phyloP scores from a whole-genome alignment of 2,797 vertebrate genomes.

The Pteronotus mesoamericanus region DNA sequence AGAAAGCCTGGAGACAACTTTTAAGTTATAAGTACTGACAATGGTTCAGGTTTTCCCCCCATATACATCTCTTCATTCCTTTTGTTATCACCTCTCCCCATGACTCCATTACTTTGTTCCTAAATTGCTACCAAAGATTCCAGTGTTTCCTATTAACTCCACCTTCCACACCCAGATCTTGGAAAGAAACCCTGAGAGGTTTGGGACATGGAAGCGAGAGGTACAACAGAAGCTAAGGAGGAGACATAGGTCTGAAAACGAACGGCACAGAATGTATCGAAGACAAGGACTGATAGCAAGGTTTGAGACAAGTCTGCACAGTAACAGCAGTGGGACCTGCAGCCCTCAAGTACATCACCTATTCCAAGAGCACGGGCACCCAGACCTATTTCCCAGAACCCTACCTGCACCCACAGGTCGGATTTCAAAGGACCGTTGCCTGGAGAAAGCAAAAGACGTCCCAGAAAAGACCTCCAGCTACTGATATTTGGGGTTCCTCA shows the following conservation, averaged over 20 bases:
- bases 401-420: background rate
- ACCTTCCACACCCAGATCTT: background rate
- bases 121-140: background rate
- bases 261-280: background rate
- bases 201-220: background rate
- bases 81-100: background rate
- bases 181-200: background rate
- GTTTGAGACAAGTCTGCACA: background rate
- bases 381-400: background rate
- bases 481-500: background rate
- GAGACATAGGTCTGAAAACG: background rate
- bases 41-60: background rate
- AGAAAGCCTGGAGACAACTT: background rate
- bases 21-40: background rate
- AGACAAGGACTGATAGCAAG: background rate
- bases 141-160: background rate
- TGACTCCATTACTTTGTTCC: background rate
- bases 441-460: background rate
- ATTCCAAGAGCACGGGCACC: background rate
- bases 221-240: background rate
- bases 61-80: background rate
- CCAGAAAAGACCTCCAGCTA: background rate
- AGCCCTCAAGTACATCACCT: background rate
- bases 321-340: background rate
- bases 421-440: background rate